Conservation (phyloP, 1,140 invertebrate genomes). For the Parasteatoda tepidariorum region DNA sequence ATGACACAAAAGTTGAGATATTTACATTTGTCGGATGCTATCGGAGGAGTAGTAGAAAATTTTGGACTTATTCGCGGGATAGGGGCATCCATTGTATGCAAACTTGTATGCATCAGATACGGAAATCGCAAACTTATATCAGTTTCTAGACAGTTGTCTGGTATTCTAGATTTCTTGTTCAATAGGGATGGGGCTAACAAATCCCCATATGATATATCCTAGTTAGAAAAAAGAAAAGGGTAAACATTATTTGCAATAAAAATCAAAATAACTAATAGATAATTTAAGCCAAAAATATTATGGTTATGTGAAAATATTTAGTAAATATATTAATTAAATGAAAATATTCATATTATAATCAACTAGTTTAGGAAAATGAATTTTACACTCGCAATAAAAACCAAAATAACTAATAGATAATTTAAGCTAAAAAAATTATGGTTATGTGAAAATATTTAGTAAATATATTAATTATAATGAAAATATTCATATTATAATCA, state of each 20-base stretch:
- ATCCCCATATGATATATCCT: conserved; percentile 83
- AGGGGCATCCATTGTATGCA: neutral
- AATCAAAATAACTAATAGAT: neutral
- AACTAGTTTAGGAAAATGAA: too few relatives aligned
- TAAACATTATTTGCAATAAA: neutral
- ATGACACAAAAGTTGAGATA: neutral
- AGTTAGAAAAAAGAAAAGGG: neutral
- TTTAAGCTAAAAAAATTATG: too few relatives aligned
- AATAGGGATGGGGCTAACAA: conserved; percentile 81
- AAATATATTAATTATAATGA: too few relatives aligned
- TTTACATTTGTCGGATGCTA: conserved; percentile 16
- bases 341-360: too few relatives aligned
- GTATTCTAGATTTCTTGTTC: conserved; percentile 48
- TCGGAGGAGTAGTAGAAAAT: conserved; percentile 14
- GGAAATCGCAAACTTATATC: conserved; percentile 33
- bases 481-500: too few relatives aligned
- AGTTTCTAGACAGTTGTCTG: neutral
- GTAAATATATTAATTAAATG: too few relatives aligned
- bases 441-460: too few relatives aligned
- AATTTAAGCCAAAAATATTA: too few relatives aligned
- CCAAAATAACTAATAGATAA: neutral
- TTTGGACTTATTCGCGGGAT: conserved; percentile 1
- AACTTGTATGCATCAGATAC: conserved; percentile 12
- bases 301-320: too few relatives aligned
- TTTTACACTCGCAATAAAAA: neutral